Evolutionary conservation across 2,797 vertebrate genomes (phyloP).

Genomic region (Typhlichthys subterraneus): DNA sequence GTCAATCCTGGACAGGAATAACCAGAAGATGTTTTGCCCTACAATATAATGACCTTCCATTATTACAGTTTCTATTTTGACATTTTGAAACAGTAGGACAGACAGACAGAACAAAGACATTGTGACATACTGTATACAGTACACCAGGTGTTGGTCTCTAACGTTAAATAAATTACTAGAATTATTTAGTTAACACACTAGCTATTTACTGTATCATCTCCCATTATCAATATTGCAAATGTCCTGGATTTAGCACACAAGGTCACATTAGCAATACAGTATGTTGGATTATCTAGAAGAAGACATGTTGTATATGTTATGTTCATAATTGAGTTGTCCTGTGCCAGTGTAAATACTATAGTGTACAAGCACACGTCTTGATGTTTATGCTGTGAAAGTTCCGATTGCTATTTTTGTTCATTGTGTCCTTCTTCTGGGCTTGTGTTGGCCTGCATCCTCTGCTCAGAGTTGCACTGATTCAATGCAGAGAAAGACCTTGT

Average conservation of each 20-base stretch:
- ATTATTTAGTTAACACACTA: too few species aligned
- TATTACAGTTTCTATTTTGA: too few species aligned
- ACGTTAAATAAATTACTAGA: too few species aligned
- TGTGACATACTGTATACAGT: too few species aligned
- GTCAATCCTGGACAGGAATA: neutral
- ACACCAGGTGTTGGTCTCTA: too few species aligned
- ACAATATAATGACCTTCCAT: neutral
- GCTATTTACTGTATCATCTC: constrained; percentile 1
- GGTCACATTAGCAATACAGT: constrained; percentile 26
- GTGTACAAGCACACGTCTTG: constrained; percentile 40
- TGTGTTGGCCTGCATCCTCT: constrained; percentile 42
- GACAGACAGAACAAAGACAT: too few species aligned
- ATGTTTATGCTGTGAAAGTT: constrained; percentile 67
- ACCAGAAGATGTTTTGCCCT: neutral
- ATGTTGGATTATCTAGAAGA: constrained; percentile 18
- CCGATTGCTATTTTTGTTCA: constrained; percentile 50
- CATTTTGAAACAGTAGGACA: too few species aligned
- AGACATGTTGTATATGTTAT: constrained; percentile 52
- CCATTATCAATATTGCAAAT: constrained; percentile 13
- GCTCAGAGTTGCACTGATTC: constrained; percentile 46
- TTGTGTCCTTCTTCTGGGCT: constrained; percentile 36
- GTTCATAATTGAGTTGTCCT: constrained; percentile 29
- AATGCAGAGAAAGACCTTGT: constrained; percentile 37
- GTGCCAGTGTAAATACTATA: constrained; percentile 37
- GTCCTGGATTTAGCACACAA: constrained; percentile 33